Evolutionary conservation across 2,797 vertebrate species (phyloP), one percentile per base, ranked within the genome.

Genomic region (Spinibarbus caldwelli): DNA sequence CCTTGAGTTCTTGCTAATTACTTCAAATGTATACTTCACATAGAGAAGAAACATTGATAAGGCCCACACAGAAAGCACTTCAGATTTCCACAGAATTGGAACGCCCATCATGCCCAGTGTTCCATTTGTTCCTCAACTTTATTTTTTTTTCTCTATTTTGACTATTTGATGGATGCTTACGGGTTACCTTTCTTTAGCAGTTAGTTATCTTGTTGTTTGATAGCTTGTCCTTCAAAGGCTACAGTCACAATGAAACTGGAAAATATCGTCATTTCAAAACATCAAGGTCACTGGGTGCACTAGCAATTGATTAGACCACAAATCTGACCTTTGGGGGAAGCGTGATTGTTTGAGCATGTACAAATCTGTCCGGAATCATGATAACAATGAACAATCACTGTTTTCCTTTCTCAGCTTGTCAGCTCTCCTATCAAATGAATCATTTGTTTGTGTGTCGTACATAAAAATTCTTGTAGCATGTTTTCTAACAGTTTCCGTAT

Each of bases 371-470:
- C 64, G 79, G 78, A 77, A 82, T 86, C 83, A 73, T 67, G 21
- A 43, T 34, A 82, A 79, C 82, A 83, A 54, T 41, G 45, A 79
- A 78, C 66, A 62, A 78, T 62, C 82, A 71, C 68, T 34, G 72
- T 87, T 90, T 89, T 88, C 17, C 80, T 54, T 83, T 85, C 21
- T 2, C 23, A 77, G 77, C 76, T 45, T 85, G 87, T 89, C 38
- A 41, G 52, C 15, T 36, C 64, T 89, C 43, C 79, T 90, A 91
- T 93, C 86, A 87, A 91, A 88, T 47, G 0, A 68, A 68, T 52
- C 0, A 79, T 17, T 80, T 45, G 52, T 85, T 70, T 49, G 29
- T 75, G 41, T 21, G 10, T 78, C 54, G 15, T 21, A 23, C 26
- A 71, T 29, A n/a, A 41, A 78, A 45, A 31, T n/a, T 43, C 21